phyloP scores from a whole-genome alignment of 2,888 invertebrate species.

The Drosophila basisetae region DNA sequence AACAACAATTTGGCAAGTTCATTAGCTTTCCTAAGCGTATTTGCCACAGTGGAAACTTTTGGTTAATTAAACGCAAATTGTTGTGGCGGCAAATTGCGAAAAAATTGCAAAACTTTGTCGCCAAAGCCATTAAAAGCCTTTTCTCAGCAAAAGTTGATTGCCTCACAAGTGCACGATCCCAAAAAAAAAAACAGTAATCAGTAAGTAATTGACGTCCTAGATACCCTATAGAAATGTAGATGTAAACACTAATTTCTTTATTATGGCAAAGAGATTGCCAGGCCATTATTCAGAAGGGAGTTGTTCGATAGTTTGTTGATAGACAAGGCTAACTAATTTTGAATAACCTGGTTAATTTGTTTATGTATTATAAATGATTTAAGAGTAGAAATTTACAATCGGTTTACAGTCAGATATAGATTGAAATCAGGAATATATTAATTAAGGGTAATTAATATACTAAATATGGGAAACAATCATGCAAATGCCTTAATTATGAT shows the following conservation, averaged over 20 bases:
- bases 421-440: background rate
- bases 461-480: background rate
- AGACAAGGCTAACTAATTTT: background rate
- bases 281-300: background rate
- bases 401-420: background rate
- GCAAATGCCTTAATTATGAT: accelerated
- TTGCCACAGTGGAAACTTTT: constrained; percentile 52
- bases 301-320: background rate
- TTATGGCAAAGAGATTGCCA: background rate
- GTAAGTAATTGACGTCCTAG: background rate
- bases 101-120: constrained; percentile 79
- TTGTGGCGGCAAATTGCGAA: constrained; percentile 81
- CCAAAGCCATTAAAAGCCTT: constrained; percentile 66
- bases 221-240: background rate
- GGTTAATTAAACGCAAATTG: constrained; percentile 82
- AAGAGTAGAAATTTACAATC: too few species aligned
- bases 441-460: background rate
- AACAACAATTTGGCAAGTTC: constrained; percentile 71
- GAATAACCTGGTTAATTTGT: background rate
- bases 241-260: background rate
- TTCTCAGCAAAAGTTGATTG: constrained; percentile 64
- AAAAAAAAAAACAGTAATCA: background rate
- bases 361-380: too few species aligned
- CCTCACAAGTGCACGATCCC: constrained; percentile 59
- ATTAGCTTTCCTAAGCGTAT: constrained; percentile 71